phyloP scores from a whole-genome alignment of 2,113 vertebrate genomes.

The Atherinomorus stipes region DNA sequence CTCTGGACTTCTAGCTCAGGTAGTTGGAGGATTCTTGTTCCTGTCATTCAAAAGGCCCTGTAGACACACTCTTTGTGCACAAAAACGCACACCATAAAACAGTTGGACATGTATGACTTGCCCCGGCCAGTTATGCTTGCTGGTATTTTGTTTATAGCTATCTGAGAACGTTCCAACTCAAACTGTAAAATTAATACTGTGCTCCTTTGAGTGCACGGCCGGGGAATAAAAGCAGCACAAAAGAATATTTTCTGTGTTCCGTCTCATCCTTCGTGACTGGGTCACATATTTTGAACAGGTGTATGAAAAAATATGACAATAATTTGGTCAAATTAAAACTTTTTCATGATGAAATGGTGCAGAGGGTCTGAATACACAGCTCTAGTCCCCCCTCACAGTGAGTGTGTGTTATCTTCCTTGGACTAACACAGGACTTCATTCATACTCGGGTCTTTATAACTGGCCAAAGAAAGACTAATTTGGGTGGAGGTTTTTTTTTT shows the following conservation, averaged over 20 bases:
- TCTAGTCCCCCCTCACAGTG: constrained; percentile 55
- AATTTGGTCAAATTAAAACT: constrained; percentile 39
- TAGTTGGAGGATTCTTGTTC: constrained; percentile 26
- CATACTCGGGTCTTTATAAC: constrained; percentile 80
- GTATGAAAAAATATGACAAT: constrained; percentile 35
- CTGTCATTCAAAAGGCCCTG: background rate
- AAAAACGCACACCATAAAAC: constrained; percentile 13
- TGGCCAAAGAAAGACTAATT: constrained; percentile 82
- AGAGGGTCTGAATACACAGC: constrained; percentile 42
- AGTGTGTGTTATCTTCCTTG: constrained; percentile 77
- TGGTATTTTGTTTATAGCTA: too few relatives aligned
- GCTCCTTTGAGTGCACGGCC: too few relatives aligned
- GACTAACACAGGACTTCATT: constrained; percentile 79
- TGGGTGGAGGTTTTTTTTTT: constrained; percentile 73
- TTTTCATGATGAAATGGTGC: constrained; percentile 52
- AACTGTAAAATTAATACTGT: too few relatives aligned
- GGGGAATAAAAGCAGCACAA: too few relatives aligned
- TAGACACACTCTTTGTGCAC: background rate
- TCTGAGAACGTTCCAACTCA: too few relatives aligned
- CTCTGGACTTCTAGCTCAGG: constrained; percentile 19
- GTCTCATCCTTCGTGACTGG: too few relatives aligned
- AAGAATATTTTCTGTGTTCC: too few relatives aligned
- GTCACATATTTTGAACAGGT: too few relatives aligned
- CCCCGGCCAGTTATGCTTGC: too few relatives aligned
- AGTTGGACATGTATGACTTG: too few relatives aligned